Evolutionary conservation across 2,113 vertebrate genomes (phyloP).

Genomic region (Myotis davidii): DNA sequence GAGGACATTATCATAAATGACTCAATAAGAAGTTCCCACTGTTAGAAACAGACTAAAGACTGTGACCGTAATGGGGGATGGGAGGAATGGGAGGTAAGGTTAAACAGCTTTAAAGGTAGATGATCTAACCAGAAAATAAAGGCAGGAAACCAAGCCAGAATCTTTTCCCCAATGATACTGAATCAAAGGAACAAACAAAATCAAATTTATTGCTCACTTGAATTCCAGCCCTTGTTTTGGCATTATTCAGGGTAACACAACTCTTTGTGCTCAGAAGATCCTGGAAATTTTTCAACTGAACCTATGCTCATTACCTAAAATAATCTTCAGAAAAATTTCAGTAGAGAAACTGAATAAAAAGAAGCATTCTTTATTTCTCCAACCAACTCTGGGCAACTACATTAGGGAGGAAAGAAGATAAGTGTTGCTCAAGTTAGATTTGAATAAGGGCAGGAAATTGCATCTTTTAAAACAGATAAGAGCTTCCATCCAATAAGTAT

Average conservation of each 20-base stretch:
- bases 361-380: conserved; percentile 26
- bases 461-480: conserved; percentile 82
- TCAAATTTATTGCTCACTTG: not conserved
- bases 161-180: not conserved
- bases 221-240: not conserved
- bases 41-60: not conserved
- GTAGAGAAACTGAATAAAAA: conserved; percentile 33
- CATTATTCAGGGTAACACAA: not conserved
- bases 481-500: conserved; percentile 79
- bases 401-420: conserved; percentile 54
- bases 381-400: conserved; percentile 25
- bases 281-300: conserved; percentile 32
- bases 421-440: conserved; percentile 71
- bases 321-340: conserved; percentile 54
- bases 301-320: not conserved
- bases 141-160: not conserved
- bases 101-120: not conserved
- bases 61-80: not conserved
- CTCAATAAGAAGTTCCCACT: not conserved
- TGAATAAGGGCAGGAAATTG: conserved; percentile 80
- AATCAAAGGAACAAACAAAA: conserved; percentile 8
- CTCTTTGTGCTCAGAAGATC: conserved; percentile 12
- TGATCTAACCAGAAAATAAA: not conserved
- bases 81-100: not conserved
- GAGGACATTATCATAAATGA: not conserved